Base-by-base conservation (phyloP, 1,140 invertebrate genomes). In the Drosophila sproati region DNA sequence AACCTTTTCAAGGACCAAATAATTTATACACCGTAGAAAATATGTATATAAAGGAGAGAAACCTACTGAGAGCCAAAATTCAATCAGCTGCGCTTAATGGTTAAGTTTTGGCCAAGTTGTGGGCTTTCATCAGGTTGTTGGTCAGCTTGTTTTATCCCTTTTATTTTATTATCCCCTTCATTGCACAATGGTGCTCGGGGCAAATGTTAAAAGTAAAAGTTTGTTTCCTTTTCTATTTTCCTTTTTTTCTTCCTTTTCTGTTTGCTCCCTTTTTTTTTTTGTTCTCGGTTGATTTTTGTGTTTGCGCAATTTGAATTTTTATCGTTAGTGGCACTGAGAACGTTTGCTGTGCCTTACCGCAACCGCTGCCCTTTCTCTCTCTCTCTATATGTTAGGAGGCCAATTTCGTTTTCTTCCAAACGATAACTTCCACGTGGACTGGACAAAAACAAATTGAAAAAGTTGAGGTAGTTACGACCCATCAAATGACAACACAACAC, bases 401-500 rank as follows among this genome's bases (percentile, higher is more conserved):
- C 78, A 70, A 81, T 82, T 86, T 78, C 73, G 82, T 76, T 86
- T 87, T 70, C 78, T 81, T 78, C 55, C 75, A 47, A 86, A 71
- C 75, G 82, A 86, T 86, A 86, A 78, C 62, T 86, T 81, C 52
- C 12, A 54, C 57, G 74, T 50, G 64, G 31, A 39, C 52, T 31
- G 37, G 7, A 70, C 55, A 29, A 48, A 64, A 59, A 41, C 51
- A 73, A 86, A 86, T 86, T 86, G 82, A 86, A 86, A 86, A 86
- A 81, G 71, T 86, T 86, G 71, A 78, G 82, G 75, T 80, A 81
- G 82, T 78, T 86, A 62, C 59, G 52, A 47, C 60, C 56, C 56
- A 66, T 55, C 69, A 52, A 61, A 73, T 50, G 31, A 67, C 55
- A 59, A 62, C 56, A 73, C 34, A 64, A 52, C 55, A 39, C 35